Evolutionary conservation across 2,797 vertebrate species (phyloP), one percentile per base, ranked within the genome.

Genomic region (Carduelis carduelis): DNA sequence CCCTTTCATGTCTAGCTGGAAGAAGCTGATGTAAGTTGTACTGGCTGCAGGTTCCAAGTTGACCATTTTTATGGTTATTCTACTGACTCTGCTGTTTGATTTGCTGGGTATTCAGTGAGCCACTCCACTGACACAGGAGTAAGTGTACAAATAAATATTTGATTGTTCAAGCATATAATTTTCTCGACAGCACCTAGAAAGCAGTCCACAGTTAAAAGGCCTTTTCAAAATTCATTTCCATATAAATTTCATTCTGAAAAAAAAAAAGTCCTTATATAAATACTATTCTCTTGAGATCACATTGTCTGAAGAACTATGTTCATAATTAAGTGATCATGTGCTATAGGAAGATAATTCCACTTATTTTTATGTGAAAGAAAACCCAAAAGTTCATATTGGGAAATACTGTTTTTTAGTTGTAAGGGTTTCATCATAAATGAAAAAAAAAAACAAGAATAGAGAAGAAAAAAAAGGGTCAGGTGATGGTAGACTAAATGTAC

Each of bases 191-290:
- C 55, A 96, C 52, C 92, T 81, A 53, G 53, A 95, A 89, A 72
- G 52, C 94, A 92, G 61, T 60, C 80, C 43, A 47, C 81, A 93
- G 46, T 90, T 94, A 89, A 97, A 97, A 96, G 77, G 13, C 49
- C 63, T 97, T 96, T 96, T 95, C 83, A 95, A 96, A 98, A 96
- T 96, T 96, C 34, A 96, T 97, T 97, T 97, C 89, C 76, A 90
- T 97, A 79, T 94, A 96, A 90, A 96, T 95, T 92, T 97, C 90
- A 57, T 89, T 96, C 95, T 59, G 27, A 60, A 89, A 87, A 89
- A 60, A 11, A 35, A 15, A 16, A 46, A 56, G 14, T 49, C 20
- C 34, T 69, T 68, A 47, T 70, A 82, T 41, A 76, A 94, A 43
- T 71, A 55, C 23, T 65, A 21, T 61, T 95, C 37, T 93, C 57